phyloP scores from a whole-genome alignment of 2,113 vertebrate genomes.

The Morone saxatilis region DNA sequence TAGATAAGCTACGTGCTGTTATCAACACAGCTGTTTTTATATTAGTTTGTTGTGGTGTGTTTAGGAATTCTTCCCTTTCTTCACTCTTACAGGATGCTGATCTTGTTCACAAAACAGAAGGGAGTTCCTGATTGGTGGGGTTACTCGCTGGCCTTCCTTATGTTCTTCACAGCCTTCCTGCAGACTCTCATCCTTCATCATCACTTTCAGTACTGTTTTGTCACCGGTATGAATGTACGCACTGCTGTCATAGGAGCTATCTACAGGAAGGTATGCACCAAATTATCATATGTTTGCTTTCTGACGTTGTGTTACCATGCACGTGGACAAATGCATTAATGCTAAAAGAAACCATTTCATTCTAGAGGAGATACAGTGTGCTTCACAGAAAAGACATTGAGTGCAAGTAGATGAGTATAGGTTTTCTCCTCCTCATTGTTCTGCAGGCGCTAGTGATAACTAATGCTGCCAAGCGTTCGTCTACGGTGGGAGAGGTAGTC shows the following conservation, averaged over 20 bases:
- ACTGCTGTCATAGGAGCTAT: conserved; percentile 90
- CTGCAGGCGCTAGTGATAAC: conserved; percentile 92
- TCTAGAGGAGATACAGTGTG: background rate
- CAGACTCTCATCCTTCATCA: conserved; percentile 93
- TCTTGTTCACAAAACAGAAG: conserved; percentile 88
- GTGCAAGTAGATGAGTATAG: background rate
- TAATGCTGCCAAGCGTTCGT: conserved; percentile 91
- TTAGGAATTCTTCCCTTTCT: background rate
- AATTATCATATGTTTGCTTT: rapidly evolving
- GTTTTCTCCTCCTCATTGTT: background rate
- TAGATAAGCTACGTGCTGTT: background rate
- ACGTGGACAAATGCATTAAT: background rate
- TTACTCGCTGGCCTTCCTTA: conserved; percentile 90
- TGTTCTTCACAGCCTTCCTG: conserved; percentile 90
- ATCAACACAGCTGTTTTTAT: background rate
- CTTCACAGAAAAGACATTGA: background rate
- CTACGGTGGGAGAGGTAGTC: conserved; percentile 94
- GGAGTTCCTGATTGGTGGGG: conserved; percentile 92
- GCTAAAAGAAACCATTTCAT: background rate
- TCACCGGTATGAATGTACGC: conserved; percentile 91
- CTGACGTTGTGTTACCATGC: background rate
- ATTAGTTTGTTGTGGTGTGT: background rate
- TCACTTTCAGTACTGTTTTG: conserved; percentile 91
- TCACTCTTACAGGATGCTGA: conserved; percentile 86
- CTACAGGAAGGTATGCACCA: conserved; percentile 92